A percentile compares a stretch with the other conserved stretches of the same genome.
Conservation (phyloP, 2,113 vertebrate genomes). For the Hemibagrus wyckioides region DNA sequence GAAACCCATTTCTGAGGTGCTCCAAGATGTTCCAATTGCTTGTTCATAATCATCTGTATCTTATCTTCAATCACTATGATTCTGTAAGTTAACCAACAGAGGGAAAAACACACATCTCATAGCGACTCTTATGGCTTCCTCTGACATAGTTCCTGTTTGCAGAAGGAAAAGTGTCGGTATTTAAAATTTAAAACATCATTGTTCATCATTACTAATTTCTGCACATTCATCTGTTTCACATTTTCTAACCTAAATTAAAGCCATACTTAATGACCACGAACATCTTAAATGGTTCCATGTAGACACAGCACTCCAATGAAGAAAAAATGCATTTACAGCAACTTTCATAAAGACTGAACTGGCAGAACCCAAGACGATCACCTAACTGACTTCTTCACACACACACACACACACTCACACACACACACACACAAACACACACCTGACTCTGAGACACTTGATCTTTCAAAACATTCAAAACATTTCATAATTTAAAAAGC, state of each 20-base stretch:
- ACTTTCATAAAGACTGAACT: neutral
- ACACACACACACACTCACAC: neutral
- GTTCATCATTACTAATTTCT: neutral
- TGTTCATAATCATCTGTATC: too few relatives aligned
- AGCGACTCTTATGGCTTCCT: neutral
- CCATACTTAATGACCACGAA: neutral
- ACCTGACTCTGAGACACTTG: neutral
- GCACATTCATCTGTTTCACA: neutral
- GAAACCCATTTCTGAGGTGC: too few relatives aligned
- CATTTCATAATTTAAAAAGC: neutral
- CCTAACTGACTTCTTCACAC: neutral
- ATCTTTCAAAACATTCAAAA: neutral
- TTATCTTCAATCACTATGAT: too few relatives aligned
- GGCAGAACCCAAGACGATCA: neutral
- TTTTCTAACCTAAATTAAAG: neutral
- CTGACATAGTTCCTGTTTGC: neutral
- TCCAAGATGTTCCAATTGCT: too few relatives aligned
- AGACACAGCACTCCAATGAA: neutral
- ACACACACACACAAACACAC: neutral
- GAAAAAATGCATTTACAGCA: neutral
- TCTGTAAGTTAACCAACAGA: too few relatives aligned
- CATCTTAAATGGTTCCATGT: neutral
- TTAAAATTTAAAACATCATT: neutral
- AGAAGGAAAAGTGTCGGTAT: neutral
- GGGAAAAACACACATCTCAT: too few relatives aligned